phyloP scores from a whole-genome alignment of 2,888 invertebrate species.

The Diarsia dahlii region DNA sequence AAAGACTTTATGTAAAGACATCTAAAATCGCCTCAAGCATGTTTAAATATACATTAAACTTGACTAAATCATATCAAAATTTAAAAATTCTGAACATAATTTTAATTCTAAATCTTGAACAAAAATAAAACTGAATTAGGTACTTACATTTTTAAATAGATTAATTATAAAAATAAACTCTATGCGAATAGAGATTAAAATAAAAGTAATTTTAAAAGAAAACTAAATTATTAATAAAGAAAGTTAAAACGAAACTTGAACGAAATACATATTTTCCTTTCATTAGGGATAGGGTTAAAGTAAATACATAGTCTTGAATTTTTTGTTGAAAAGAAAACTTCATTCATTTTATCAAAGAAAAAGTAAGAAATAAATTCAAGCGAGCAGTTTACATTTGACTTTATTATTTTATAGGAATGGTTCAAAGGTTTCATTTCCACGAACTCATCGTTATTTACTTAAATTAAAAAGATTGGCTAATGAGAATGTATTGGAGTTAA shows the following conservation, averaged over 20 bases:
- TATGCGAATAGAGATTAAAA: slow-evolving; percentile 3
- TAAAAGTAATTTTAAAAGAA: slow-evolving; percentile 1
- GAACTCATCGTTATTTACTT: not conserved
- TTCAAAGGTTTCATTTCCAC: not conserved
- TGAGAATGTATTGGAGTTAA: not conserved
- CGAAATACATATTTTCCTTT: slow-evolving; percentile 52
- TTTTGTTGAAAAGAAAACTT: slow-evolving; percentile 11
- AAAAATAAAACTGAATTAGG: not conserved
- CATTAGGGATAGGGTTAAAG: slow-evolving; percentile 21
- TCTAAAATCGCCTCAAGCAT: not conserved
- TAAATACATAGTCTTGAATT: slow-evolving; percentile 1
- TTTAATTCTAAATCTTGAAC: not conserved
- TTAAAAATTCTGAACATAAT: not conserved
- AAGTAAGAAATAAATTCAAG: slow-evolving; percentile 9
- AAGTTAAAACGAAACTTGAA: slow-evolving; percentile 28
- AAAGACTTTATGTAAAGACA: not conserved
- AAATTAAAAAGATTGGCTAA: not conserved
- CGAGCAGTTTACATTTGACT: not conserved
- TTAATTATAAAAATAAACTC: slow-evolving; percentile 22
- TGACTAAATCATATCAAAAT: not conserved
- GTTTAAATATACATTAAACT: not conserved
- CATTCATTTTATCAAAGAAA: slow-evolving; percentile 9
- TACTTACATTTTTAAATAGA: not conserved
- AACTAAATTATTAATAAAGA: slow-evolving; percentile 23
- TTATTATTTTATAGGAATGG: not conserved